phyloP scores from a whole-genome alignment of 2,113 vertebrate genomes.

The Phalacrocorax brasilianus region DNA sequence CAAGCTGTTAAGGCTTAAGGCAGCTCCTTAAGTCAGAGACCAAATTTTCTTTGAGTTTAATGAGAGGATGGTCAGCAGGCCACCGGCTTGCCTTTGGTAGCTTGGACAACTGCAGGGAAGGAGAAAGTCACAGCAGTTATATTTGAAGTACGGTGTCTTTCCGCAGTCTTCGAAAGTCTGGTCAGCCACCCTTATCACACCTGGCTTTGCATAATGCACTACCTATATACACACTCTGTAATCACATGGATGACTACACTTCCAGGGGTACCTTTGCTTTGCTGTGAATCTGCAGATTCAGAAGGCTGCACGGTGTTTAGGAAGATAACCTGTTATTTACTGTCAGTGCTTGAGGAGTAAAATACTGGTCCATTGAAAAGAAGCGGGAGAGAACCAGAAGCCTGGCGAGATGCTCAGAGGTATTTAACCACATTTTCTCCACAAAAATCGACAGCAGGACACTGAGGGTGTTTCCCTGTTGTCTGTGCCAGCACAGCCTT shows the following conservation, averaged over 20 bases:
- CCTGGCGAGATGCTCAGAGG: background rate
- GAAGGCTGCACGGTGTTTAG: background rate
- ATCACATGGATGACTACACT: background rate
- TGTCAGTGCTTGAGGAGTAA: background rate
- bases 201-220: background rate
- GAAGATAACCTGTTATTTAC: background rate
- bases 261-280: background rate
- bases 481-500: background rate
- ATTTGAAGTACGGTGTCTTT: background rate
- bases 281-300: background rate
- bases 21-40: background rate
- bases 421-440: background rate
- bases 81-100: background rate
- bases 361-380: background rate
- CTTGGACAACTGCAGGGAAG: background rate
- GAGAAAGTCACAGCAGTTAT: background rate
- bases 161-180: background rate
- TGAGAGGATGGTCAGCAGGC: background rate
- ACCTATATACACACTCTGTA: accelerated
- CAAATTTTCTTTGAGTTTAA: background rate
- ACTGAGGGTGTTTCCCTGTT: background rate
- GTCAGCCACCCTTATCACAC: background rate
- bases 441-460: background rate
- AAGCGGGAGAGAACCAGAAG: background rate
- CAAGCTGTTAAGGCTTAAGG: background rate